Base-by-base conservation (phyloP, 1,140 invertebrate genomes). In the Colletes latitarsis region DNA sequence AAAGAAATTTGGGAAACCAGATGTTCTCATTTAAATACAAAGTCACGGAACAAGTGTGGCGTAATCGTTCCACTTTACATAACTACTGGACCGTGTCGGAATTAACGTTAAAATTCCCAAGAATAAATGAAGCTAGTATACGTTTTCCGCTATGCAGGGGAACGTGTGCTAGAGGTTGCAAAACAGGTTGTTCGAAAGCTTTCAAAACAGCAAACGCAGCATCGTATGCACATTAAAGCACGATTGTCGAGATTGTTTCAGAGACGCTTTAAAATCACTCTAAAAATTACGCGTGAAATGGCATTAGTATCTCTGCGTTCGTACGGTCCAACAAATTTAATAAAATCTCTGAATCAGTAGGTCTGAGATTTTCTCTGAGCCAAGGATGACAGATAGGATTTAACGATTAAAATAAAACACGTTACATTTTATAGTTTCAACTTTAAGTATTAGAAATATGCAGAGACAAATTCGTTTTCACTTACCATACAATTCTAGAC, bases 51-150 rank as follows among this genome's bases (percentile, higher is more conserved):
- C 62, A 39, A 57, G 62, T 67, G 62, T 67, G 64, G 73, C 62
- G 73, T 64, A 67, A 75, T 75, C 73, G 52, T 19, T 75, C 49
- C 30, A 62, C 49, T 75, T 75, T 75, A 75, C 73, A 75, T 75
- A 75, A 75, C 62, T 66, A 19, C 30, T 14, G 10, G 62, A 9
- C 5, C 41, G 39, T 57, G 49, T 55, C 53, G 39, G 43, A 67
- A 46, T 58, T 57, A 76, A 76, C 60, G 64, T 68, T 67, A 58
- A 76, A 76, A 58, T 68, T 68, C 43, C 19, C 41, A 43, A 55
- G 74, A 67, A 46, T 9, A 41, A 76, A 57, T n/a, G 52, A 30
- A 57, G 63, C 53, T n/a, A 19, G 39, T 55, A 39, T 19, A 66
- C 66, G 73, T 46, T 68, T 21, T 21, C 19, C 57, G 39, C 1